Evolutionary conservation across 2,888 invertebrate species (phyloP).

Genomic region (Dolomedes plantarius): DNA sequence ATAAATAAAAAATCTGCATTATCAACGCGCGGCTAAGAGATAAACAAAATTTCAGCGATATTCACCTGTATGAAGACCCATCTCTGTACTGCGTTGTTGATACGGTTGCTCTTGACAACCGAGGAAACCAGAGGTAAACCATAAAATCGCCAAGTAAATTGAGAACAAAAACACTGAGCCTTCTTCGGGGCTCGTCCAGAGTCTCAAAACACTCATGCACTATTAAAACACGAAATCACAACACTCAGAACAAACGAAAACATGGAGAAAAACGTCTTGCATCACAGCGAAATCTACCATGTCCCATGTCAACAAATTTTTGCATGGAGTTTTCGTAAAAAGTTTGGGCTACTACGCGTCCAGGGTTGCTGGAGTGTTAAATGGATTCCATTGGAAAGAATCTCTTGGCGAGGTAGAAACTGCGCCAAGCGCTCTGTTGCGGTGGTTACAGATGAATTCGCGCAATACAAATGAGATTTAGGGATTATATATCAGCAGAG

Average conservation of each 20-base stretch:
- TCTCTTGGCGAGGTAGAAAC: not conserved
- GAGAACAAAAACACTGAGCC: not conserved
- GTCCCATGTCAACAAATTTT: conserved; percentile 57
- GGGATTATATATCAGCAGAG: too few species aligned
- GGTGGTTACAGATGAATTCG: too few species aligned
- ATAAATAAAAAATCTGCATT: too few species aligned
- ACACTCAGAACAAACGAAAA: not conserved
- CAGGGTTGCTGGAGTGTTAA: conserved; percentile 42
- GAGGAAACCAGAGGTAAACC: conserved; percentile 5
- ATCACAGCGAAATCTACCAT: not conserved
- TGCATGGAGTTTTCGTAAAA: conserved; percentile 25
- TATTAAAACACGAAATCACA: not conserved
- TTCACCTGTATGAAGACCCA: not conserved
- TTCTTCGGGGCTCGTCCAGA: not conserved
- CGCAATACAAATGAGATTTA: too few species aligned
- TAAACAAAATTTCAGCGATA: too few species aligned
- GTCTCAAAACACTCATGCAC: conserved; percentile 6
- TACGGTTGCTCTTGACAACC: conserved; percentile 61
- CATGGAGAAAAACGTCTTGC: not conserved
- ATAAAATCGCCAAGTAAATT: conserved; percentile 48
- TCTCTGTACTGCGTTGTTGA: conserved; percentile 13
- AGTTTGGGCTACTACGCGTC: conserved; percentile 62
- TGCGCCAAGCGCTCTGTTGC: not conserved
- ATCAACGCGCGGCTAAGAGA: too few species aligned
- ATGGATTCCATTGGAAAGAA: not conserved